Percentiles rank a stretch among this genome's conserved stretches.
These are phyloP conservation scores for Pyralis farinalis DNA, from an alignment of 2,888 invertebrate species.

Conservation along the genomic window DNA sequence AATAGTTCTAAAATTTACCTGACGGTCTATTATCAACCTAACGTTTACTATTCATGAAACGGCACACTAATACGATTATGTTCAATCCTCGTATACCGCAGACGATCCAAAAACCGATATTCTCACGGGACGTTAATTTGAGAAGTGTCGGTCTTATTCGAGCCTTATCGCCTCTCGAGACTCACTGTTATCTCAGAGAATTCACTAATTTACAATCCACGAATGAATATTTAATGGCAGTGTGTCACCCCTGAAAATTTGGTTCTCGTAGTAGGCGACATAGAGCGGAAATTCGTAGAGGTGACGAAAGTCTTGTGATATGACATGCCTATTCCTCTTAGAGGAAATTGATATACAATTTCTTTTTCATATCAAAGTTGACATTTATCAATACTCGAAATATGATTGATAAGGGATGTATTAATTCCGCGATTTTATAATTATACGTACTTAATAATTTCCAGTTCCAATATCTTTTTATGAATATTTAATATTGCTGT, in stretches of 20 bases:
- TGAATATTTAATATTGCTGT: no score
- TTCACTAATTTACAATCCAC: slow-evolving; percentile 70
- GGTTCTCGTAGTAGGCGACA: slow-evolving; percentile 28
- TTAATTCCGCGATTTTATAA: no score
- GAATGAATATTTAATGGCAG: slow-evolving; percentile 69
- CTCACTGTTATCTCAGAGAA: slow-evolving; percentile 47
- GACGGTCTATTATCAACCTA: background rate
- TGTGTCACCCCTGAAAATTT: slow-evolving; percentile 67
- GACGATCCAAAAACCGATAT: slow-evolving; percentile 18
- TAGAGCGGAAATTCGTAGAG: slow-evolving; percentile 7
- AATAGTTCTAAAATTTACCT: background rate
- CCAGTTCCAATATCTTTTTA: no score
- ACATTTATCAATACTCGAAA: no score
- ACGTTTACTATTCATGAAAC: background rate
- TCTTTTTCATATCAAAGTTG: no score
- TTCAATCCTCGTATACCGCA: slow-evolving; percentile 20
- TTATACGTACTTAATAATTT: no score
- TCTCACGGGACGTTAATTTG: slow-evolving; percentile 32
- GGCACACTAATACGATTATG: slow-evolving; percentile 1
- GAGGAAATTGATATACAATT: background rate
- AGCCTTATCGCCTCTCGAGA: slow-evolving; percentile 43
- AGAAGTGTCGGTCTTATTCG: slow-evolving; percentile 30
- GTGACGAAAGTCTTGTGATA: background rate
- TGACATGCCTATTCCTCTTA: background rate
- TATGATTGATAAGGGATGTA: no score